These are phyloP conservation scores for Archilochus colubris DNA, from an alignment of 2,113 vertebrate species.

Conservation along the genomic window DNA sequence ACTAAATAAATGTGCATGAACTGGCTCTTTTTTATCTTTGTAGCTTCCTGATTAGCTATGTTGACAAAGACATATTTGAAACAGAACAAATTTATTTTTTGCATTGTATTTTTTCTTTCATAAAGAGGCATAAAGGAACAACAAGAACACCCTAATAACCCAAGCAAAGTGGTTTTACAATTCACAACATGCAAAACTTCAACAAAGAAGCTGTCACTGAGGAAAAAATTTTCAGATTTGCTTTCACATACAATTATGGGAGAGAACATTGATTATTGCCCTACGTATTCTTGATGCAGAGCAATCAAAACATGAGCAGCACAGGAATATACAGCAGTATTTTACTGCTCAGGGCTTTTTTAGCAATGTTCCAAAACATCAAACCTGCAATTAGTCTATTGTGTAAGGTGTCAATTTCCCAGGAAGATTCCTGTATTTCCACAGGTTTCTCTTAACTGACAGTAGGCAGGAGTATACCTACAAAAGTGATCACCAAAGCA, in stretches of 20 bases:
- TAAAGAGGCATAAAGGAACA: background rate
- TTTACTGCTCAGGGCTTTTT: background rate
- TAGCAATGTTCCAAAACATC: background rate
- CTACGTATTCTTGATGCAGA: background rate
- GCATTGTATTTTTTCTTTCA: background rate
- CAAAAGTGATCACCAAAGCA: background rate
- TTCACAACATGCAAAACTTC: background rate
- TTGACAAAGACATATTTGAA: background rate
- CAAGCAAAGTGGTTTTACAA: background rate
- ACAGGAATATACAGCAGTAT: background rate
- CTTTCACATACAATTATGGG: background rate
- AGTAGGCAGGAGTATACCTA: background rate
- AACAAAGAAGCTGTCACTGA: background rate
- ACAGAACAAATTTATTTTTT: background rate
- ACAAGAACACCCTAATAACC: background rate
- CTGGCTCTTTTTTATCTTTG: background rate
- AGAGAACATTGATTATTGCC: background rate
- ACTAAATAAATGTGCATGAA: background rate
- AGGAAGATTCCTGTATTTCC: background rate
- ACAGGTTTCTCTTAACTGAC: background rate
- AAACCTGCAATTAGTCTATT: background rate
- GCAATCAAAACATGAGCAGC: background rate
- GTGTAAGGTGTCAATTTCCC: background rate
- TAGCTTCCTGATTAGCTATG: background rate
- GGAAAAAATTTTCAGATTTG: background rate